Evolutionary conservation across 2,888 invertebrate species (phyloP).

Genomic region (Dorcus hopei): DNA sequence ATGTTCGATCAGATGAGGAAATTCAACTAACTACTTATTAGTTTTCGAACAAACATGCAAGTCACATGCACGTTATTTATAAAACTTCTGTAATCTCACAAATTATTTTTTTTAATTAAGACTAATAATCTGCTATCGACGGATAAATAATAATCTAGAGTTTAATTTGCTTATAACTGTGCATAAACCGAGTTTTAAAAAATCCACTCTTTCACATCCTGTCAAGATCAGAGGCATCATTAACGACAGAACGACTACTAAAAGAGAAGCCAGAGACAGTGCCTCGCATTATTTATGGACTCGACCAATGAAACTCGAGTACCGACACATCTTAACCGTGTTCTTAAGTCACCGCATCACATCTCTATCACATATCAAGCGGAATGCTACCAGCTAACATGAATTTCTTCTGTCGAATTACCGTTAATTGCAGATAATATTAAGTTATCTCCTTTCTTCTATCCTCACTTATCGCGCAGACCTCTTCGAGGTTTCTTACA

Average conservation of each 20-base stretch:
- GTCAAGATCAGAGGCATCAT: not conserved
- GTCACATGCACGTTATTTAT: constrained; percentile 3
- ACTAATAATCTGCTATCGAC: not conserved
- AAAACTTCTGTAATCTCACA: not conserved
- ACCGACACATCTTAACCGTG: constrained; percentile 25
- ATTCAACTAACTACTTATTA: constrained; percentile 13
- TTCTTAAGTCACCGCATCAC: constrained; percentile 19
- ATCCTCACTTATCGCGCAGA: no score
- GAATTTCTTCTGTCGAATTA: not conserved
- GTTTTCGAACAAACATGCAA: constrained; percentile 10
- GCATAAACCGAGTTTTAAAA: not conserved
- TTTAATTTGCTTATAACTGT: not conserved
- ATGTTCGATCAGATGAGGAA: constrained; percentile 14
- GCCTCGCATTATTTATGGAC: constrained; percentile 22
- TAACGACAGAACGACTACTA: constrained; percentile 1
- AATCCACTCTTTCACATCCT: not conserved
- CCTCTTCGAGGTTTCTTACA: no score
- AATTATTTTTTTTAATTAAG: not conserved
- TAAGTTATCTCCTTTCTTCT: no score
- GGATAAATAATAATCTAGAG: not conserved
- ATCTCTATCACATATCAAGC: constrained; percentile 7
- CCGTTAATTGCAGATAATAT: not conserved
- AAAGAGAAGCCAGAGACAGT: not conserved
- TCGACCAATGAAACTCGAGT: constrained; percentile 26
- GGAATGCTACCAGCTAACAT: not conserved